Base-by-base conservation (phyloP, 2,888 invertebrate species). In the Tridacna crocea region DNA sequence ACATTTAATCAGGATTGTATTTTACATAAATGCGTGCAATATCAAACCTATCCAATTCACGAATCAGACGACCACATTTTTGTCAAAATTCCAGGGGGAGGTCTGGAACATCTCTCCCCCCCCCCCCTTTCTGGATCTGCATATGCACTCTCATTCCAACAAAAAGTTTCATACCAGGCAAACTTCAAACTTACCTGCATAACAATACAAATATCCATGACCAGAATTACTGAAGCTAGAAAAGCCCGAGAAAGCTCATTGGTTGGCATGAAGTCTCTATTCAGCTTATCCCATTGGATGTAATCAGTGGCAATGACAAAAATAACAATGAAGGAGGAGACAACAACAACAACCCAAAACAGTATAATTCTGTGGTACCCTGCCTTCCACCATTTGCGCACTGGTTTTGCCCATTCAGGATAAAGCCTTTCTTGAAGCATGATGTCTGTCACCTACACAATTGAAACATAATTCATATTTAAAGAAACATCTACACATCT, bases 401-500 rank as follows among this genome's bases (percentile, higher is more conserved):
- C 89, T 12, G 87, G 86, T 47, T 91, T 89, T 0, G 95, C 95
- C 95, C 95, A 95, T 70, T 93, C 90, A 0, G 95, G 95, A 87
- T 95, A 95, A 24, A 95, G 92, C 83, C 94, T 95, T 89, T 95
- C 95, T 88, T 95, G 95, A 11, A 95, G 93, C 95, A 95, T 95
- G 91, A 95, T 95, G 88, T 95, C 95, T 63, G 95, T 95, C 46
- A 95, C 95, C 95, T 94, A 77, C 8, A 77, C 72, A 36, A 36
- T 36, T 2, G 36, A 36, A 36, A 36, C 36, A 36, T 36, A 36
- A 36, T 36, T 36, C 36, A 36, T 36, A 36, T n/a, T n/a, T n/a
- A n/a, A n/a, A n/a, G n/a, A n/a, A n/a, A n/a, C n/a, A n/a, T n/a
- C n/a, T n/a, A n/a, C n/a, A n/a, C n/a, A n/a, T n/a, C n/a, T n/a